phyloP scores from a whole-genome alignment of 2,113 vertebrate genomes.

The Zosterops borbonicus region DNA sequence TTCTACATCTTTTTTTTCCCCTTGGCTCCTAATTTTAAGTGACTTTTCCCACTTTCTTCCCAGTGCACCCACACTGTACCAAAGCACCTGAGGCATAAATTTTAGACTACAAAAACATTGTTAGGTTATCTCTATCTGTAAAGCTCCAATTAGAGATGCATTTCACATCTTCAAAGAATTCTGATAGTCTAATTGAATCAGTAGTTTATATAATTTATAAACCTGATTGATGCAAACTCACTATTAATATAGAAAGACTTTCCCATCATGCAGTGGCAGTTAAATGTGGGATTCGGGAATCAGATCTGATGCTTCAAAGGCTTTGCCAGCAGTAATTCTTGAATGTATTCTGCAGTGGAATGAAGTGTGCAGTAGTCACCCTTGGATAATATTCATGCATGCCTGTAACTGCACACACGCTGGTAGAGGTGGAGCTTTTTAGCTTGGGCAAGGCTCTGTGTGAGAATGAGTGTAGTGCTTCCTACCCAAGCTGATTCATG shows the following conservation, averaged over 20 bases:
- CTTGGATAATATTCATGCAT: background rate
- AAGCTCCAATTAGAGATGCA: background rate
- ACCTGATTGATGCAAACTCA: background rate
- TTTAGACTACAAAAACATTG: background rate
- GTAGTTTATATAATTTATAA: background rate
- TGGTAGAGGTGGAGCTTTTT: background rate
- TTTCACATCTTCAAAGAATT: constrained; percentile 18
- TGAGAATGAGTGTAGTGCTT: background rate
- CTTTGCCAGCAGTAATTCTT: background rate
- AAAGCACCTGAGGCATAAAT: background rate
- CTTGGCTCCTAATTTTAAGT: background rate
- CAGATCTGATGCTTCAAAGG: background rate
- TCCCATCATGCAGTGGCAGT: background rate
- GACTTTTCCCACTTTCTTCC: background rate
- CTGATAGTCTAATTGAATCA: background rate
- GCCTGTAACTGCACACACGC: background rate
- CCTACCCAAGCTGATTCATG: background rate
- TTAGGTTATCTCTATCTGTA: background rate
- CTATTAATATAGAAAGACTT: background rate
- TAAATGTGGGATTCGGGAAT: background rate
- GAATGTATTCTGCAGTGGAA: background rate
- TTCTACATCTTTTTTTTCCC: background rate
- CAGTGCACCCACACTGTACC: background rate
- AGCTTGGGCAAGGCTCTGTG: background rate
- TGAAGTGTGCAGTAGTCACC: background rate